Percentiles rank a stretch among this genome's conserved stretches.
These are phyloP conservation scores for Pelobates fuscus DNA, from an alignment of 2,113 vertebrate genomes.

Conservation along the genomic window DNA sequence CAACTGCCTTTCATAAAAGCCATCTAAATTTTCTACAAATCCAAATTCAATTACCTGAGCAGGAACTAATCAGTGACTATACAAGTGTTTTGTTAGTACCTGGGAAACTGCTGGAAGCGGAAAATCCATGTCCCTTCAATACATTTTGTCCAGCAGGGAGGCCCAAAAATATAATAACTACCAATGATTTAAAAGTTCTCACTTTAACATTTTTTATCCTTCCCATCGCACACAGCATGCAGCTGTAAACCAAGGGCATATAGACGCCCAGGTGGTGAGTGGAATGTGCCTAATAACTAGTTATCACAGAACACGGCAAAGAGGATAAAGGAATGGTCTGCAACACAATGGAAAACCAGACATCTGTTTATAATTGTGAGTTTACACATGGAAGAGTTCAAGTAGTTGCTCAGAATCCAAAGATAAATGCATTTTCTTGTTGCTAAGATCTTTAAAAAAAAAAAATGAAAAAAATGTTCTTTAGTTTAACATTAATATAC, in stretches of 20 bases:
- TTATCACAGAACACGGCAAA: constrained; percentile 27
- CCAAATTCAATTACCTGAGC: constrained; percentile 60
- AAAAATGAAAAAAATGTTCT: too few relatives aligned
- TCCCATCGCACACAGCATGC: constrained; percentile 35
- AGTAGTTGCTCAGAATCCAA: too few relatives aligned
- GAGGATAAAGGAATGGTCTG: constrained; percentile 2
- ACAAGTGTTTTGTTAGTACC: constrained; percentile 47
- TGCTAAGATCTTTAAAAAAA: too few relatives aligned
- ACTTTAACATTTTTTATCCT: constrained; percentile 17
- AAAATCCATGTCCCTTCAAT: constrained; percentile 50
- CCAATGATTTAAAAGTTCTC: constrained; percentile 50
- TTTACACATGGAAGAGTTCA: too few relatives aligned
- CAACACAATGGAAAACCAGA: constrained; percentile 22
- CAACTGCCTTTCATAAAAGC: constrained; percentile 59
- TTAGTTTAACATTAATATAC: too few relatives aligned
- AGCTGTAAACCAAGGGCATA: constrained; percentile 36
- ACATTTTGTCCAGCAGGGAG: constrained; percentile 47
- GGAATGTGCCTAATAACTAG: constrained; percentile 38
- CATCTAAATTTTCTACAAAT: constrained; percentile 62
- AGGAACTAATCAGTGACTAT: constrained; percentile 57
- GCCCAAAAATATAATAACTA: constrained; percentile 48
- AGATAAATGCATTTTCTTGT: too few relatives aligned
- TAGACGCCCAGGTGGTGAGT: background rate
- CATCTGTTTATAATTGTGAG: constrained; percentile 22
- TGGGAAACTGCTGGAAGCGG: constrained; percentile 51